Conservation (phyloP, 2,888 invertebrate species). For the Drosophila leonis region DNA sequence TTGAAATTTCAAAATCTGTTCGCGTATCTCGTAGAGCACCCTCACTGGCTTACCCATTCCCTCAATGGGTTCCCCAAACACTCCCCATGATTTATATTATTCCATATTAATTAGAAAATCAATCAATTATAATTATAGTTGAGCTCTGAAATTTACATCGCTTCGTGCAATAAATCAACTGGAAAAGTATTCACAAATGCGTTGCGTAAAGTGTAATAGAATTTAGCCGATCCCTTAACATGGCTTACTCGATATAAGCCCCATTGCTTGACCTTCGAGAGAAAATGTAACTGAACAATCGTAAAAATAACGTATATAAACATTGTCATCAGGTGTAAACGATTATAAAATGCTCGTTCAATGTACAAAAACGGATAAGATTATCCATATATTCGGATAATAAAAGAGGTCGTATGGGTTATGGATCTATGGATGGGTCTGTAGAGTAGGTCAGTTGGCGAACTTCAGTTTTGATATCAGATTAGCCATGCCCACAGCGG, state of each 20-base stretch:
- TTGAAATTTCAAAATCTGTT: background rate
- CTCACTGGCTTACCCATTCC: no score
- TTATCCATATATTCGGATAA: background rate
- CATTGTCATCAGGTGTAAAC: background rate
- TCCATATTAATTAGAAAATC: conserved; percentile 1
- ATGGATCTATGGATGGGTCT: background rate
- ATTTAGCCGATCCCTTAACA: background rate
- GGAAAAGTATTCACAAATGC: background rate
- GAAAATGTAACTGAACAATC: background rate
- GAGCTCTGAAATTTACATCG: background rate
- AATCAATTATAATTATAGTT: conserved; percentile 9
- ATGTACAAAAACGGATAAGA: background rate
- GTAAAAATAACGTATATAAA: background rate
- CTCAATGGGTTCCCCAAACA: background rate
- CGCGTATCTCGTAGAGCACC: background rate
- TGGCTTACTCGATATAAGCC: background rate
- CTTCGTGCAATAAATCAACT: background rate
- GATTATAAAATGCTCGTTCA: background rate
- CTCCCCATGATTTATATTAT: background rate
- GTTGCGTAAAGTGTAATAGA: conserved; percentile 6
- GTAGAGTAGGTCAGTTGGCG: background rate
- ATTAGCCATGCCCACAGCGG: no score
- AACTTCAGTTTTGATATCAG: background rate
- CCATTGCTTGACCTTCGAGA: conserved; percentile 1
- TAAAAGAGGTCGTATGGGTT: background rate